Conservation (phyloP, 2,113 vertebrate genomes). For the Saccopteryx leptura region DNA sequence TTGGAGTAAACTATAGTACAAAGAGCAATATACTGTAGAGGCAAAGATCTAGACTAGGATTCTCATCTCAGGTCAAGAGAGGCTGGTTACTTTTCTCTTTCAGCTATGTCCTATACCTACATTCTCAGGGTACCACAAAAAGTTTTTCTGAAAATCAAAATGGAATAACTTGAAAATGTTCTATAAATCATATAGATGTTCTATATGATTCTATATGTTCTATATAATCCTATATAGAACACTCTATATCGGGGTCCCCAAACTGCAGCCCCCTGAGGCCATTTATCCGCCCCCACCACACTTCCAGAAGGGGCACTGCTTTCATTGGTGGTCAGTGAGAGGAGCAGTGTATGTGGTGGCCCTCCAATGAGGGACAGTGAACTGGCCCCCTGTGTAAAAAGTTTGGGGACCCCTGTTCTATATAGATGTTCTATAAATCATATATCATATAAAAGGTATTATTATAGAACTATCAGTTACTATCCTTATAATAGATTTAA, state of each 20-base stretch:
- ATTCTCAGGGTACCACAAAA: neutral
- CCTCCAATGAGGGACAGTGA: no score
- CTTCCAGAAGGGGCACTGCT: no score
- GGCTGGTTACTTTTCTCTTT: neutral
- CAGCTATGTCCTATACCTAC: neutral
- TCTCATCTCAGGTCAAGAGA: neutral
- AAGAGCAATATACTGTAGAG: neutral
- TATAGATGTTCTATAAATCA: no score
- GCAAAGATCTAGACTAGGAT: neutral
- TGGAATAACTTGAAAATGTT: conserved; percentile 32
- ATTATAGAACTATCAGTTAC: conserved; percentile 34
- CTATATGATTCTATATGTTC: no score
- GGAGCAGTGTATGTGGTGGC: no score
- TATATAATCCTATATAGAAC: no score
- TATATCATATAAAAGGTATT: conserved; percentile 1
- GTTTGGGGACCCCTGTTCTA: no score
- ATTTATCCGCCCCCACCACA: no score
- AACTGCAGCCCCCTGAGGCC: no score
- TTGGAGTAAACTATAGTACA: neutral
- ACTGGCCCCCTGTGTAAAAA: no score
- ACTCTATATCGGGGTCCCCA: no score
- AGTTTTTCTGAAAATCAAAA: conserved; percentile 43
- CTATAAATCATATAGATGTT: neutral
- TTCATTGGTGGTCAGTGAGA: no score
- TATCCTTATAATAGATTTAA: conserved; percentile 36